These are phyloP conservation scores for Colletes gigas DNA, from an alignment of 1,140 invertebrate genomes.

Conservation along the genomic window DNA sequence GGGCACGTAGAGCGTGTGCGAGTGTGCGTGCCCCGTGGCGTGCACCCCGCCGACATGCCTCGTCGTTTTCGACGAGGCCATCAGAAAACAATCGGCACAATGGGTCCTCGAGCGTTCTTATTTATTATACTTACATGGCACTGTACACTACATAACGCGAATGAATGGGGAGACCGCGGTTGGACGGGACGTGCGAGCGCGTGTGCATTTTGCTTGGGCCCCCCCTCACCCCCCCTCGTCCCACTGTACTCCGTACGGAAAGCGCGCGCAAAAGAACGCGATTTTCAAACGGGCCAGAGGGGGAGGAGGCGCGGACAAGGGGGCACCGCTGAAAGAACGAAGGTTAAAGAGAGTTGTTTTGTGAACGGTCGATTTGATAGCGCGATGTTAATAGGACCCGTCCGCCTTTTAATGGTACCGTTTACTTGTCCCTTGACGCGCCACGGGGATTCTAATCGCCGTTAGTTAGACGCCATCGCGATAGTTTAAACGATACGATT, in stretches of 20 bases:
- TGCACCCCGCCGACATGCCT: slow-evolving; percentile 57
- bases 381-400: slow-evolving; percentile 28
- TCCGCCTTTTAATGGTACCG: slow-evolving; percentile 32
- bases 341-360: slow-evolving; percentile 47
- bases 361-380: slow-evolving; percentile 48
- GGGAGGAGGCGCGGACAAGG: background rate
- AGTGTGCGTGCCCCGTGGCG: slow-evolving; percentile 51
- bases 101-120: slow-evolving; percentile 63
- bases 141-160: slow-evolving; percentile 53
- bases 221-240: background rate
- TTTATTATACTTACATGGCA: slow-evolving; percentile 65
- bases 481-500: too few relatives aligned
- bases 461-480: background rate
- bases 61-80: slow-evolving; percentile 60
- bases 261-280: slow-evolving; percentile 56
- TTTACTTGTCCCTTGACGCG: background rate
- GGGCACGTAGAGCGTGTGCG: background rate
- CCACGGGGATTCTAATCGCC: slow-evolving; percentile 3
- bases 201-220: slow-evolving; percentile 46
- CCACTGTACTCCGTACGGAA: background rate
- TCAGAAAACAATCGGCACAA: slow-evolving; percentile 68
- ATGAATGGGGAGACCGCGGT: slow-evolving; percentile 44
- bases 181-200: slow-evolving; percentile 44
- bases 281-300: slow-evolving; percentile 21
- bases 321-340: slow-evolving; percentile 18